Percentiles rank a stretch among this genome's conserved stretches.
These are phyloP conservation scores for Protaetia brevitarsis DNA, from an alignment of 1,140 invertebrate genomes.

Conservation along the genomic window DNA sequence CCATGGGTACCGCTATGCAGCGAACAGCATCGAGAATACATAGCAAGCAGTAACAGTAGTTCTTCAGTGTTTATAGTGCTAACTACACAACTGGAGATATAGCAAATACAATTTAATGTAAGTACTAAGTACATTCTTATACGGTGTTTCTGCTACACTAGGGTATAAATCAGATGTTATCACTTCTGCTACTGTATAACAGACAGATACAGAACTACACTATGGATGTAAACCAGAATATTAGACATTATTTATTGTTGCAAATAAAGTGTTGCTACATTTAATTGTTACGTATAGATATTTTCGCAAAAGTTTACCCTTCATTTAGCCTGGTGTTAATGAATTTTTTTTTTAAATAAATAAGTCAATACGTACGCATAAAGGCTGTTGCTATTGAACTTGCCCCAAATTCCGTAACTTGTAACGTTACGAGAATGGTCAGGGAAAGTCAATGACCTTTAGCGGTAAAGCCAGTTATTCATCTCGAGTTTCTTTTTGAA, in stretches of 20 bases:
- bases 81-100: not conserved
- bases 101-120: not conserved
- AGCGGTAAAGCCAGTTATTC: constrained; percentile 27
- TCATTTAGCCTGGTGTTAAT: no score
- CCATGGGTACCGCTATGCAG: constrained; percentile 41
- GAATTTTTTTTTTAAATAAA: not conserved
- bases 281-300: no score
- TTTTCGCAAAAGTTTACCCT: no score
- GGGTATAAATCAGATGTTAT: no score
- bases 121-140: no score
- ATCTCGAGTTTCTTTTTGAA: constrained; percentile 18
- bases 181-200: no score
- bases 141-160: no score
- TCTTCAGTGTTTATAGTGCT: constrained; percentile 39
- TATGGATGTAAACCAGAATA: no score
- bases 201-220: no score
- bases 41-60: constrained; percentile 35
- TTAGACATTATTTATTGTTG: no score
- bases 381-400: constrained; percentile 11
- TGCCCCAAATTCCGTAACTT: constrained; percentile 10
- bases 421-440: constrained; percentile 24
- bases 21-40: constrained; percentile 26
- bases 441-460: constrained; percentile 38
- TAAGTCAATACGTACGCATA: no score
- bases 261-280: no score